Base-by-base conservation (phyloP, 2,888 invertebrate species). In the Drosophila fungiperda region DNA sequence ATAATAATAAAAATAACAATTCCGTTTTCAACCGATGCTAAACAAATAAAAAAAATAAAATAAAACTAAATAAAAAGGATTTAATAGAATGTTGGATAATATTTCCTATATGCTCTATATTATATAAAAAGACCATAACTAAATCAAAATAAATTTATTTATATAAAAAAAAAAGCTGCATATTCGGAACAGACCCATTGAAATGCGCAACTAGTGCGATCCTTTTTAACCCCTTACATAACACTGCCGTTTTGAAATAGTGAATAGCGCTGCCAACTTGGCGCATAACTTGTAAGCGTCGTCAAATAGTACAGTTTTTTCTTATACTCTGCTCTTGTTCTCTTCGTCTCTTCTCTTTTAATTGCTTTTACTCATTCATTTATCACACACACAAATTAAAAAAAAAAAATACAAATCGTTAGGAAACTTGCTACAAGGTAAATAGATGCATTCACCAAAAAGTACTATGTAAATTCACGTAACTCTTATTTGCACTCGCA, bases 391-490 rank as follows among this genome's bases (percentile, higher is more conserved):
- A 57, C 62, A 68, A 52, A 71, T 65, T 52, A 61, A 63, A 70
- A 64, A 52, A 36, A 61, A 67, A 59, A 49, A 67, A 58, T 36
- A 55, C 38, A 65, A 62, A 55, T 54, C 73, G 80, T 89, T 92
- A 95, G 95, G 94, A 93, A 94, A 95, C 92, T 93, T 95, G 85
- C 94, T 95, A 93, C 94, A 95, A 95, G 95, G 95, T 95, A 94
- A 93, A 87, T 89, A 87, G 75, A 60, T 69, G 71, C 71, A 80
- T 65, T 73, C 73, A 74, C 40, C 60, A 67, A 45, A 63, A 49
- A 12, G 35, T 50, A 67, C 49, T 26, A 36, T 26, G 17, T n/a
- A 49, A 59, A 70, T 73, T 72, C 67, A 79, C 70, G 40, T 54
- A 55, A 65, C 60, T 68, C 60, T 73, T 68, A 68, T 73, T 68